A percentile compares a stretch with the other conserved stretches of the same genome.
Conservation (phyloP, 2,797 vertebrate genomes). For the Neostethus bicornis region DNA sequence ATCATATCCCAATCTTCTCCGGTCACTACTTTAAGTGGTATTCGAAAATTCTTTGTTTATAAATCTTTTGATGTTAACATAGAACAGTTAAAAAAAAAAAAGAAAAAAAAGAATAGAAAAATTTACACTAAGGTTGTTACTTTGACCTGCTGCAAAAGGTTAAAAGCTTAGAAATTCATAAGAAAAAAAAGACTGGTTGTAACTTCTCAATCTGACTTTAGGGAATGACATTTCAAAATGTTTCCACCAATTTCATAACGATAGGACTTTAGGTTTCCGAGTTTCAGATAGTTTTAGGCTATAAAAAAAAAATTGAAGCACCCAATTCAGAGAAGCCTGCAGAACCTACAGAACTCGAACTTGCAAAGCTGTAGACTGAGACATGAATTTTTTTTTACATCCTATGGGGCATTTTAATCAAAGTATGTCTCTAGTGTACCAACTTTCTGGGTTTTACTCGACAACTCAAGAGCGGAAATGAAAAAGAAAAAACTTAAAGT, state of each 20-base stretch:
- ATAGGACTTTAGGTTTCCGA: slow-evolving; percentile 33
- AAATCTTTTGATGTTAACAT: no score
- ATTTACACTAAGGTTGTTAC: not conserved
- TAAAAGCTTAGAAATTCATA: not conserved
- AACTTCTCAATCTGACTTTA: slow-evolving; percentile 17
- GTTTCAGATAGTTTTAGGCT: slow-evolving; percentile 31
- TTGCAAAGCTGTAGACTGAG: slow-evolving; percentile 32
- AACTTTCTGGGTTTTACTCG: slow-evolving; percentile 44
- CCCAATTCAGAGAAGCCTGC: slow-evolving; percentile 18
- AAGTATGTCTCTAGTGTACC: slow-evolving; percentile 39
- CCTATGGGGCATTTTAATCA: slow-evolving; percentile 53
- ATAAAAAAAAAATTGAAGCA: slow-evolving; percentile 15
- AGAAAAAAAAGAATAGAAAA: not conserved
- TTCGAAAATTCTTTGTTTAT: no score
- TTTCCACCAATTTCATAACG: slow-evolving; percentile 34
- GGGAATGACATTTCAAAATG: slow-evolving; percentile 9
- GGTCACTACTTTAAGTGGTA: no score
- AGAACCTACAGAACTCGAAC: slow-evolving; percentile 29
- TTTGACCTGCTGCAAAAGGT: not conserved
- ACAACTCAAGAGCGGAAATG: slow-evolving; percentile 17
- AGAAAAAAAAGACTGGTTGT: not conserved
- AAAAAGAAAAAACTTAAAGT: slow-evolving; percentile 17
- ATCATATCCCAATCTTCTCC: no score
- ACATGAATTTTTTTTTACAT: slow-evolving; percentile 28
- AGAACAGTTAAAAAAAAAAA: no score